Evolutionary conservation across 1,140 invertebrate genomes (phyloP).

Genomic region (Cheumatopsyche charites): DNA sequence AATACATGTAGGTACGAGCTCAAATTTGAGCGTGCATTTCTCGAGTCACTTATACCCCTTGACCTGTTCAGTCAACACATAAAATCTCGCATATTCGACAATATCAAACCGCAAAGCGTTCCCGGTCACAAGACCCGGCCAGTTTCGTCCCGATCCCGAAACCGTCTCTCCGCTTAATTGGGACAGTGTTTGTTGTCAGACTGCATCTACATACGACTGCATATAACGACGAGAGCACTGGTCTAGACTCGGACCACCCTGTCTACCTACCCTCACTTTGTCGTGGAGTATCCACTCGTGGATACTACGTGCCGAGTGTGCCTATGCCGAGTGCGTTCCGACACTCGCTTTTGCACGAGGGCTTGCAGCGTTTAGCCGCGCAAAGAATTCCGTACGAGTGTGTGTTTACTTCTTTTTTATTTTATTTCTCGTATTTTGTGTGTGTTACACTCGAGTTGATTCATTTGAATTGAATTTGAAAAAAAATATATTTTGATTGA

Average conservation of each 20-base stretch:
- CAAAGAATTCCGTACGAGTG: neutral
- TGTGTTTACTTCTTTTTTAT: neutral
- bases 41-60: too few relatives aligned
- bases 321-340: slow-evolving; percentile 20
- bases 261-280: slow-evolving; percentile 36
- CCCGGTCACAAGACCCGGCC: too few relatives aligned
- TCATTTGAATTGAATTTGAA: too few relatives aligned
- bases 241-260: slow-evolving; percentile 35
- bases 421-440: too few relatives aligned
- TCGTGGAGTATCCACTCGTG: slow-evolving; percentile 9
- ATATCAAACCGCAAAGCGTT: too few relatives aligned
- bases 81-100: too few relatives aligned
- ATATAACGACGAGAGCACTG: slow-evolving; percentile 16
- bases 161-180: slow-evolving; percentile 22
- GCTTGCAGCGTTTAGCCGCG: slow-evolving; percentile 8
- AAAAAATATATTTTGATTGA: too few relatives aligned
- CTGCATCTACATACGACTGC: neutral
- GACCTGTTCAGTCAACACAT: too few relatives aligned
- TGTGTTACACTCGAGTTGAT: too few relatives aligned
- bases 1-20: too few relatives aligned
- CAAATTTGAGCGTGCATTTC: too few relatives aligned
- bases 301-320: slow-evolving; percentile 2
- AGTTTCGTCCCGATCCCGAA: neutral
- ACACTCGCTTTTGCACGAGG: neutral
- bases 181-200: slow-evolving; percentile 25